phyloP scores from a whole-genome alignment of 2,113 vertebrate species.

The Craseonycteris thonglongyai region DNA sequence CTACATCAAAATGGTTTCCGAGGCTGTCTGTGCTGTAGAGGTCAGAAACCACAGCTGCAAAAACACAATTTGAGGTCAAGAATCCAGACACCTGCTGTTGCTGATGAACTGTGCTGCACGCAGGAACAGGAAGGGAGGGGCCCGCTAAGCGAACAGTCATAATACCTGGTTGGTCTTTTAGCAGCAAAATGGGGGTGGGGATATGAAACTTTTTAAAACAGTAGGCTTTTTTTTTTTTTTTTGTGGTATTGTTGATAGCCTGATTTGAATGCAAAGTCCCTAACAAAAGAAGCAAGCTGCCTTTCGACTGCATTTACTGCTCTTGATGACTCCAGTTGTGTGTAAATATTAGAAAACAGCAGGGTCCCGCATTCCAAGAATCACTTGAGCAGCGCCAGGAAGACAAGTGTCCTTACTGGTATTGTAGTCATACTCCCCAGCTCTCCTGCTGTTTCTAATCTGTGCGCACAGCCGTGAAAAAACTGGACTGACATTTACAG shows the following conservation, averaged over 20 bases:
- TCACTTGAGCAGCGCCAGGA: slow-evolving; percentile 89
- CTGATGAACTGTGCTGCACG: background rate
- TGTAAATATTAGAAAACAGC: slow-evolving; percentile 99
- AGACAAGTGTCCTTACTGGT: slow-evolving; percentile 94
- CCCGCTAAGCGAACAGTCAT: background rate
- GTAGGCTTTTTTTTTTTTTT: background rate
- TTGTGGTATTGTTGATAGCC: slow-evolving; percentile 67
- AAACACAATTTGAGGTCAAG: background rate
- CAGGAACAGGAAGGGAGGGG: background rate
- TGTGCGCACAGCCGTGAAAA: slow-evolving; percentile 95
- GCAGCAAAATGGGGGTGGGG: slow-evolving; percentile 11
- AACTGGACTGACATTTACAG: slow-evolving; percentile 99
- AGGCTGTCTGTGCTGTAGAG: background rate
- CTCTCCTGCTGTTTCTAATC: slow-evolving; percentile 98
- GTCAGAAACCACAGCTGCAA: background rate
- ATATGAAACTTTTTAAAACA: background rate
- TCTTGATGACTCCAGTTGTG: slow-evolving; percentile 93
- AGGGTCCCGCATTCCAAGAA: slow-evolving; percentile 92
- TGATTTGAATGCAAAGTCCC: slow-evolving; percentile 77
- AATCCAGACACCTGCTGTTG: background rate
- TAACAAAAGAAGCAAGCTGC: slow-evolving; percentile 78
- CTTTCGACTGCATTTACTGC: slow-evolving; percentile 84
- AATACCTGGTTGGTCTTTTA: background rate
- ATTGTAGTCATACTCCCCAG: slow-evolving; percentile 90
- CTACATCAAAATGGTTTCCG: background rate